phyloP scores from a whole-genome alignment of 2,797 vertebrate species.

The Notoglanidium macrostoma region DNA sequence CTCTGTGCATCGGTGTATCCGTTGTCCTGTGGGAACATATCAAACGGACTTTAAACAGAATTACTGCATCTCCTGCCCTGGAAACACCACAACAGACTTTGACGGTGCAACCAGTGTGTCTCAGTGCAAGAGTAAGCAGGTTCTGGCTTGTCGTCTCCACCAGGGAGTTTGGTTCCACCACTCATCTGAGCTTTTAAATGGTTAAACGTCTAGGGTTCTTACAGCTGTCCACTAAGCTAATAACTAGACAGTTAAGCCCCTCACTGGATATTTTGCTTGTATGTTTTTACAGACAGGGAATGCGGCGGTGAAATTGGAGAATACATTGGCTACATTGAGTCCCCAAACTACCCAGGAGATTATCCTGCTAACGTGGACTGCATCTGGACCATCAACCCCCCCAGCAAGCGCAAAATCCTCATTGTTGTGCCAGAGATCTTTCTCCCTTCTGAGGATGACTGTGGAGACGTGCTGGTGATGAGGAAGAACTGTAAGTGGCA shows the following conservation, averaged over 20 bases:
- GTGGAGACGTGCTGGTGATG: slow-evolving; percentile 97
- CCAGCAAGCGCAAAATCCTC: slow-evolving; percentile 96
- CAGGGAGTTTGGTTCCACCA: background rate
- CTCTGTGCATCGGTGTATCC: slow-evolving; percentile 92
- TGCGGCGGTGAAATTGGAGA: slow-evolving; percentile 97
- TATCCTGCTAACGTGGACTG: slow-evolving; percentile 95
- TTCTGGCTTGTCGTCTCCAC: background rate
- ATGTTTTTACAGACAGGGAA: slow-evolving; percentile 81
- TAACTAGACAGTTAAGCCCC: background rate
- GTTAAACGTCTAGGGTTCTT: background rate
- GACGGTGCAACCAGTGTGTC: slow-evolving; percentile 94
- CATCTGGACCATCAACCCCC: slow-evolving; percentile 97
- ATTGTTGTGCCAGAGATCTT: slow-evolving; percentile 98
- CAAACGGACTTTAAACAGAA: slow-evolving; percentile 97
- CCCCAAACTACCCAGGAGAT: slow-evolving; percentile 97
- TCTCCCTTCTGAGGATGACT: slow-evolving; percentile 95
- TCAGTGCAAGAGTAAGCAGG: slow-evolving; percentile 93
- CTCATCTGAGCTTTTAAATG: background rate
- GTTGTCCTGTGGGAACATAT: slow-evolving; percentile 91
- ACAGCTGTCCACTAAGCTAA: too few relatives aligned
- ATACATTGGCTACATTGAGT: slow-evolving; percentile 97
- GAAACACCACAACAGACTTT: slow-evolving; percentile 97
- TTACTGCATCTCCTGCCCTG: slow-evolving; percentile 93
- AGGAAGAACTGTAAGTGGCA: slow-evolving; percentile 95
- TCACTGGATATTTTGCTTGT: slow-evolving; percentile 32